Conservation (phyloP, 2,113 vertebrate species). For the Xyrauchen texanus region DNA sequence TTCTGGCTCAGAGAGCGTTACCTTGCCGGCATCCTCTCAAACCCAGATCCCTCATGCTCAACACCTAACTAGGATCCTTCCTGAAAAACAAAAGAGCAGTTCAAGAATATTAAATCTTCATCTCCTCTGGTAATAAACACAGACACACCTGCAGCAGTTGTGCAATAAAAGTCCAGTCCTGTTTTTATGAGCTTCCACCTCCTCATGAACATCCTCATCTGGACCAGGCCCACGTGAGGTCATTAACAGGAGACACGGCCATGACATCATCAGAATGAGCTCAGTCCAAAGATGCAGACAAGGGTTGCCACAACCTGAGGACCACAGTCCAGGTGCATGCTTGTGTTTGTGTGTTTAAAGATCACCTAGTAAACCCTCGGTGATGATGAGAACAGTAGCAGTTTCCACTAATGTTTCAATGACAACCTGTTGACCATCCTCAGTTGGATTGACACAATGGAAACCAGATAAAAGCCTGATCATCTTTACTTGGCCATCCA, state of each 20-base stretch:
- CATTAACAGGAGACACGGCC: conserved; percentile 33
- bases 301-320: conserved; percentile 34
- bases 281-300: conserved; percentile 40
- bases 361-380: conserved; percentile 43
- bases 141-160: conserved; percentile 41
- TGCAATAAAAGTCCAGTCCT: conserved; percentile 38
- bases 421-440: conserved; percentile 25
- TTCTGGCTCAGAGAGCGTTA: conserved; percentile 50
- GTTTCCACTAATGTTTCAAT: not conserved
- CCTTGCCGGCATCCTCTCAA: conserved; percentile 28
- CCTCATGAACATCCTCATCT: conserved; percentile 48
- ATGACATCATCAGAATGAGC: conserved; percentile 57
- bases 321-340: not conserved
- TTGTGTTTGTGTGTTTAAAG: conserved; percentile 37
- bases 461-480: not conserved
- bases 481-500: conserved; percentile 5
- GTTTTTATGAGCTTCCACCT: conserved; percentile 50
- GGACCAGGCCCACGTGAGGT: conserved; percentile 46
- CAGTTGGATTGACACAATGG: conserved; percentile 1
- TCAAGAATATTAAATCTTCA: conserved; percentile 33
- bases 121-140: conserved; percentile 36
- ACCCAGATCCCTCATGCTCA: not conserved
- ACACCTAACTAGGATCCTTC: conserved; percentile 7
- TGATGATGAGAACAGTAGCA: conserved; percentile 1
- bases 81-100: conserved; percentile 19